These are phyloP conservation scores for Macrotrachela quadricornifera DNA, from an alignment of 1,140 invertebrate genomes.

Conservation along the genomic window DNA sequence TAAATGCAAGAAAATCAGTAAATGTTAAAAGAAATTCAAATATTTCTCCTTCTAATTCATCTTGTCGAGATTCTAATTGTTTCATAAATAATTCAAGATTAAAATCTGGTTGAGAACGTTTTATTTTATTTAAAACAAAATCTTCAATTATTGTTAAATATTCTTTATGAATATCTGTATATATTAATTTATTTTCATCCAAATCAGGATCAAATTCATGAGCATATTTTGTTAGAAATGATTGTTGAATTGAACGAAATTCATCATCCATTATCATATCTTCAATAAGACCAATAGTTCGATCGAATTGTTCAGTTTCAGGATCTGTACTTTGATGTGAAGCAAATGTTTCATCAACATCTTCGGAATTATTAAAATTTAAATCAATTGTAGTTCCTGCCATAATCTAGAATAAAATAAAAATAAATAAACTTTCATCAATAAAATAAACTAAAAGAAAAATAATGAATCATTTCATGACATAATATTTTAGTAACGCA, in stretches of 20 bases:
- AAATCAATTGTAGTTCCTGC: too few relatives aligned
- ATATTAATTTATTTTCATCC: conserved; percentile 51
- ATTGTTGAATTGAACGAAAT: conserved; percentile 38
- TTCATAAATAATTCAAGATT: too few relatives aligned
- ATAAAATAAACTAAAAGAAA: too few relatives aligned
- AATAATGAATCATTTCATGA: too few relatives aligned
- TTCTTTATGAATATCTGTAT: conserved; percentile 46
- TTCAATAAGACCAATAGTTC: conserved; percentile 45
- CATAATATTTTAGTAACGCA: too few relatives aligned
- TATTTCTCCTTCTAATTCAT: conserved; percentile 47
- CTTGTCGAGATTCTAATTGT: conserved; percentile 32
- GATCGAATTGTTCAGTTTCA: conserved; percentile 31
- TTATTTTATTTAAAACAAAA: too few relatives aligned
- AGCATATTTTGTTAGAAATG: conserved; percentile 47
- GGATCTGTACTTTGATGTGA: too few relatives aligned
- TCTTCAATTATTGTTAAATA: conserved; percentile 36
- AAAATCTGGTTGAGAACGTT: too few relatives aligned
- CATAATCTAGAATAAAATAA: too few relatives aligned
- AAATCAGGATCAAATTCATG: conserved; percentile 38
- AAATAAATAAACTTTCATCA: too few relatives aligned
- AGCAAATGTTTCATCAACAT: too few relatives aligned
- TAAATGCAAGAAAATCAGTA: conserved; percentile 48
- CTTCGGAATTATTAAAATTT: too few relatives aligned
- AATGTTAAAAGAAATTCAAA: conserved; percentile 53
- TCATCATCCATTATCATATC: conserved; percentile 44